Conservation (phyloP, 2,888 invertebrate genomes). For the Molorchus minor region DNA sequence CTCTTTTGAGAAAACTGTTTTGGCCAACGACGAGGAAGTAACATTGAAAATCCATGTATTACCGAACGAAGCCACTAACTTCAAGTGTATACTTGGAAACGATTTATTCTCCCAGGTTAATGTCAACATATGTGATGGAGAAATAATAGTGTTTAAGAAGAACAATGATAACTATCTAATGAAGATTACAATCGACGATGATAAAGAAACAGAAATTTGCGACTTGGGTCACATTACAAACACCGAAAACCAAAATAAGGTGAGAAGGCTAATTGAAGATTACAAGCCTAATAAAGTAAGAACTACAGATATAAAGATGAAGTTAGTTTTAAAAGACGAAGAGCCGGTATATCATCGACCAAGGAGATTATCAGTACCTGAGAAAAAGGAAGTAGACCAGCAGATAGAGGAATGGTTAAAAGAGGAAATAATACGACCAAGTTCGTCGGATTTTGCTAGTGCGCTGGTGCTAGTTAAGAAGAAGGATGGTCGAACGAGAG, state of each 20-base stretch:
- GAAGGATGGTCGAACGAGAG: constrained; percentile 37
- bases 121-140: constrained; percentile 3
- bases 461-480: constrained; percentile 42
- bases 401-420: constrained; percentile 37
- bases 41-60: constrained; percentile 9
- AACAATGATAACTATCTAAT: constrained; percentile 9
- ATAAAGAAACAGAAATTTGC: not conserved
- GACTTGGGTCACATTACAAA: not conserved
- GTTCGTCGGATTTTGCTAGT: constrained; percentile 43
- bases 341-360: constrained; percentile 36
- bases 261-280: constrained; percentile 11
- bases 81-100: constrained; percentile 4
- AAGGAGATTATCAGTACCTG: constrained; percentile 37
- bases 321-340: constrained; percentile 28
- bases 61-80: constrained; percentile 7
- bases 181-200: not conserved
- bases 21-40: constrained; percentile 13
- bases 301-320: constrained; percentile 27
- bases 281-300: constrained; percentile 22
- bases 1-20: constrained; percentile 11
- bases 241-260: not conserved
- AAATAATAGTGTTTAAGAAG: constrained; percentile 1
- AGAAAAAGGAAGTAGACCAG: constrained; percentile 36
- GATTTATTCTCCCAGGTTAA: constrained; percentile 11
- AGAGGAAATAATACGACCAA: constrained; percentile 39